phyloP scores from a whole-genome alignment of 1,140 invertebrate genomes.

The Euura saliciscinereae region DNA sequence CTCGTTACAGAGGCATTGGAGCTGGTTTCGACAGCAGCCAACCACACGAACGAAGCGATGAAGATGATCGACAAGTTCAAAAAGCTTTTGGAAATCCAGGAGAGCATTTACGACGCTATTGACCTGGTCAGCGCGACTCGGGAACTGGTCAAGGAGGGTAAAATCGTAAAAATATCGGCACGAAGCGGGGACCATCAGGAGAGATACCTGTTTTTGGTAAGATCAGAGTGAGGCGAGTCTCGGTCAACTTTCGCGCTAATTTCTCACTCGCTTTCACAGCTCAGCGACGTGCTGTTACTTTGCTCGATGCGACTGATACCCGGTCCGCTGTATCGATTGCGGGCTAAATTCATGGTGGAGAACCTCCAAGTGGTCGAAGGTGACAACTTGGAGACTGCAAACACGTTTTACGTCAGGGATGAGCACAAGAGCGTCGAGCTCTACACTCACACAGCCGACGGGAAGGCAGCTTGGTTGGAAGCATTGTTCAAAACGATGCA shows the following conservation, averaged over 20 bases:
- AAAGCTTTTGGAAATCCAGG: slow-evolving; percentile 57
- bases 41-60: slow-evolving; percentile 78
- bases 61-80: slow-evolving; percentile 61
- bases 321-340: slow-evolving; percentile 58
- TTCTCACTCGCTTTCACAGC: slow-evolving; percentile 56
- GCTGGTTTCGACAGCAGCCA: slow-evolving; percentile 75
- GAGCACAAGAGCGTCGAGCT: slow-evolving; percentile 61
- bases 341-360: slow-evolving; percentile 66
- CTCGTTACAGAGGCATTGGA: slow-evolving; percentile 63
- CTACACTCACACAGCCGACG: slow-evolving; percentile 56
- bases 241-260: not conserved
- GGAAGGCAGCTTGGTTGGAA: slow-evolving; percentile 72
- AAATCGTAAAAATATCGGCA: slow-evolving; percentile 71
- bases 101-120: slow-evolving; percentile 63
- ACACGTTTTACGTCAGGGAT: slow-evolving; percentile 73
- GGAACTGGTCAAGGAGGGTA: slow-evolving; percentile 71
- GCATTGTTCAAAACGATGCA: slow-evolving; percentile 69
- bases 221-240: slow-evolving; percentile 21
- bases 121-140: slow-evolving; percentile 75
- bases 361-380: slow-evolving; percentile 69
- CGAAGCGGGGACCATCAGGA: slow-evolving; percentile 70
- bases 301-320: slow-evolving; percentile 64
- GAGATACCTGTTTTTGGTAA: slow-evolving; percentile 75
- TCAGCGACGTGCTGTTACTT: slow-evolving; percentile 73
- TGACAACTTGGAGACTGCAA: slow-evolving; percentile 65